Evolutionary conservation across 2,888 invertebrate genomes (phyloP).

Genomic region (Chrysodeixis includens): DNA sequence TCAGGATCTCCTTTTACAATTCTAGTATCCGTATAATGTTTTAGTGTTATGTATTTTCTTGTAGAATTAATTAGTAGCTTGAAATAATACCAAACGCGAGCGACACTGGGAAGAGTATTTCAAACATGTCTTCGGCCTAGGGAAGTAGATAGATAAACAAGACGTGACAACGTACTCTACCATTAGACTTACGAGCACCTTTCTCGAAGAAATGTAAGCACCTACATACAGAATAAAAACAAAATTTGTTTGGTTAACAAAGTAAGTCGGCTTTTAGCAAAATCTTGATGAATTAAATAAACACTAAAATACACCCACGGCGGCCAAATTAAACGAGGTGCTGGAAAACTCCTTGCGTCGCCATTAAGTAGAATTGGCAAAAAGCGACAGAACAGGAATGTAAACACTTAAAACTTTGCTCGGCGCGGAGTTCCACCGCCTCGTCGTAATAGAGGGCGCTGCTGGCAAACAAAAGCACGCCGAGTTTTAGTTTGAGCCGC

Average conservation of each 20-base stretch:
- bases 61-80: too few relatives aligned
- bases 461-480: constrained; percentile 83
- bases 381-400: constrained; percentile 87
- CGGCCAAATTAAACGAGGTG: constrained; percentile 82
- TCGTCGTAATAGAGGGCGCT: constrained; percentile 80
- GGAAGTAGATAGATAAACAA: too few relatives aligned
- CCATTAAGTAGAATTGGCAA: constrained; percentile 86
- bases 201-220: not conserved
- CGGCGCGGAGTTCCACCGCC: constrained; percentile 74
- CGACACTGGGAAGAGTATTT: not conserved
- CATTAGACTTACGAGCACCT: constrained; percentile 8
- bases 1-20: not conserved
- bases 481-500: constrained; percentile 78
- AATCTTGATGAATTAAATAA: constrained; percentile 78
- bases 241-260: constrained; percentile 58
- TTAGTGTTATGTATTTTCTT: not conserved
- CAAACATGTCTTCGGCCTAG: too few relatives aligned
- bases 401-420: constrained; percentile 88
- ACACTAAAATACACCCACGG: constrained; percentile 75
- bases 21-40: not conserved
- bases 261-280: constrained; percentile 58
- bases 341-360: constrained; percentile 78
- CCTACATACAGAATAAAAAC: constrained; percentile 43
- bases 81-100: not conserved
- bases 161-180: too few relatives aligned